Percentiles rank a stretch among this genome's conserved stretches.
Conservation (phyloP, 2,888 invertebrate species). For the Pseudeuparius sepicola region DNA sequence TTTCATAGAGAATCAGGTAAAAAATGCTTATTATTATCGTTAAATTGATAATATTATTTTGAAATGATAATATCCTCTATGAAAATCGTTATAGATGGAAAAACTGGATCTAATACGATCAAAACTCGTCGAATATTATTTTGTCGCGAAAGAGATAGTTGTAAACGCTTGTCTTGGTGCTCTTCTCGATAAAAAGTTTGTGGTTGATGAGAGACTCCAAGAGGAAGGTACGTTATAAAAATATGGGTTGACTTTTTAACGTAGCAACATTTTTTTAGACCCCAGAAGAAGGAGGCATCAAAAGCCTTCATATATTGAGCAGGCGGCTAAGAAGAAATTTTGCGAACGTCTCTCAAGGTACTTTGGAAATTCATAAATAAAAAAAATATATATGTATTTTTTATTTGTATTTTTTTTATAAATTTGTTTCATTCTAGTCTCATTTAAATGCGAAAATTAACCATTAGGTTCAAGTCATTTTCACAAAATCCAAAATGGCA, state of each 20-base stretch:
- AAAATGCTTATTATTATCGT: constrained; percentile 3
- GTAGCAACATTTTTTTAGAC: constrained; percentile 17
- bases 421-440: too few species aligned
- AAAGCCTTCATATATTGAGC: constrained; percentile 64
- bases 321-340: constrained; percentile 72
- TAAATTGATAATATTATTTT: constrained; percentile 3
- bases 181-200: constrained; percentile 65
- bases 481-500: too few species aligned
- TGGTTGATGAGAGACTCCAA: constrained; percentile 53
- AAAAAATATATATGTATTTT: too few species aligned
- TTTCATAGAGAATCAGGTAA: constrained; percentile 60
- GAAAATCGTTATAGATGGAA: too few species aligned
- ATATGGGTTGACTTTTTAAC: background rate
- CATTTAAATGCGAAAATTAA: too few species aligned
- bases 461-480: too few species aligned
- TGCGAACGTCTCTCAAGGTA: constrained; percentile 72
- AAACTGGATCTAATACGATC: too few species aligned
- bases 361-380: constrained; percentile 7
- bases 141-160: constrained; percentile 47
- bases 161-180: constrained; percentile 66
- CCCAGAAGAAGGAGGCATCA: constrained; percentile 22
- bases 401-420: too few species aligned
- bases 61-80: too few species aligned
- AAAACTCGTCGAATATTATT: constrained; percentile 42
- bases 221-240: constrained; percentile 22